Evolutionary conservation across 1,140 invertebrate genomes (phyloP), one percentile per base, ranked within the genome.

Genomic region (Goniozus legneri): DNA sequence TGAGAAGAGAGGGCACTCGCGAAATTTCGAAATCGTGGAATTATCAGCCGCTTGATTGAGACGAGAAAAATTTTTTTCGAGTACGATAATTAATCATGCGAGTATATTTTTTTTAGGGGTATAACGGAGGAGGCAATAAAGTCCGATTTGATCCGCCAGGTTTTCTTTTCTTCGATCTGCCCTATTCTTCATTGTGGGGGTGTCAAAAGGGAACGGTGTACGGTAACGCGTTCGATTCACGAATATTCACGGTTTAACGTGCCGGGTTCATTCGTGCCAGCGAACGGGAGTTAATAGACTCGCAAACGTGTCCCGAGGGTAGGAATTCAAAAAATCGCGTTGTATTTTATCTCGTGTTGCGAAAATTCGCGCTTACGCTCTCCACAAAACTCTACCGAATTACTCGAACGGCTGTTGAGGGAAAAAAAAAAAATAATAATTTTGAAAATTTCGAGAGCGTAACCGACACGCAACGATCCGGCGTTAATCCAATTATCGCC

Each of bases 161-260:
- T 50, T 45, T 50, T 45, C 42, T 37, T 27, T 3, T 22, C 33
- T n/a, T 3, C 16, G 0, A 18, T n/a, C n/a, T n/a, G n/a, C n/a
- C n/a, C n/a, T n/a, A n/a, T n/a, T n/a, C n/a, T n/a, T n/a, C n/a
- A n/a, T n/a, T n/a, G n/a, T n/a, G n/a, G n/a, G n/a, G n/a, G n/a
- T n/a, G n/a, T n/a, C n/a, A n/a, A 34, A 39, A 18, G 14, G 19
- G 33, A 21, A 20, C 8, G 32, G 35, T 8, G 24, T 8, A 13
- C 27, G 18, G 35, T 34, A 35, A 24, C 35, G 43, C 39, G 27
- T 36, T 30, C 18, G 35, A 50, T 46, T 35, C 30, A n/a, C 35
- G 30, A 46, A 50, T 46, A 46, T 50, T 27, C 21, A 46, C 36
- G 48, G 19, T 50, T 50, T 50, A 50, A 50, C 21, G 36, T 39